phyloP scores from a whole-genome alignment of 2,797 vertebrate genomes.

The Melanogrammus aeglefinus region DNA sequence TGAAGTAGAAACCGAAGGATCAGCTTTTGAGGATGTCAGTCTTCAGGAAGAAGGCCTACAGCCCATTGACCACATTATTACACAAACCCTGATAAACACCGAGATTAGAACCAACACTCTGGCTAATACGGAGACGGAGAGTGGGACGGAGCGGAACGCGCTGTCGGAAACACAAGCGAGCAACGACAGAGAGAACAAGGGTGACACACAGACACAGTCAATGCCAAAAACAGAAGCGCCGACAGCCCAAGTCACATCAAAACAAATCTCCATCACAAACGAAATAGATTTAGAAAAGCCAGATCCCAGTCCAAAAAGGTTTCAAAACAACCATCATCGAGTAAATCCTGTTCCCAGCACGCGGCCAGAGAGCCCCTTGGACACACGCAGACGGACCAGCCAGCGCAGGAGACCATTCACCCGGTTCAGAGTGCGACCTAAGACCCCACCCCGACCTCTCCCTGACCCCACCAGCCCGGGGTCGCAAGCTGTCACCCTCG shows the following conservation, averaged over 20 bases:
- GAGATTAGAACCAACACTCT: constrained; percentile 17
- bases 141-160: constrained; percentile 22
- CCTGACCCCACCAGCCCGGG: constrained; percentile 31
- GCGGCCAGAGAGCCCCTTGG: constrained; percentile 56
- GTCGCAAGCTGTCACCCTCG: constrained; percentile 33
- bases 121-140: constrained; percentile 19
- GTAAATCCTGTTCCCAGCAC: constrained; percentile 47
- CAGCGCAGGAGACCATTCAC: constrained; percentile 55
- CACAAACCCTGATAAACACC: constrained; percentile 34
- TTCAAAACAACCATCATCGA: constrained; percentile 37
- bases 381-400: constrained; percentile 57
- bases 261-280: constrained; percentile 36
- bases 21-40: constrained; percentile 68
- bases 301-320: constrained; percentile 26
- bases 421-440: constrained; percentile 47
- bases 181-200: neutral
- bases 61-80: constrained; percentile 38
- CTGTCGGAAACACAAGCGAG: neutral
- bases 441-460: constrained; percentile 38
- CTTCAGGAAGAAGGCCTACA: constrained; percentile 63
- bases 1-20: constrained; percentile 66
- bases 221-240: constrained; percentile 18
- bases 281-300: constrained; percentile 39
- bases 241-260: constrained; percentile 19
- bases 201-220: constrained; percentile 26